phyloP scores from a whole-genome alignment of 2,888 invertebrate species.

The Watsonalla cultraria region DNA sequence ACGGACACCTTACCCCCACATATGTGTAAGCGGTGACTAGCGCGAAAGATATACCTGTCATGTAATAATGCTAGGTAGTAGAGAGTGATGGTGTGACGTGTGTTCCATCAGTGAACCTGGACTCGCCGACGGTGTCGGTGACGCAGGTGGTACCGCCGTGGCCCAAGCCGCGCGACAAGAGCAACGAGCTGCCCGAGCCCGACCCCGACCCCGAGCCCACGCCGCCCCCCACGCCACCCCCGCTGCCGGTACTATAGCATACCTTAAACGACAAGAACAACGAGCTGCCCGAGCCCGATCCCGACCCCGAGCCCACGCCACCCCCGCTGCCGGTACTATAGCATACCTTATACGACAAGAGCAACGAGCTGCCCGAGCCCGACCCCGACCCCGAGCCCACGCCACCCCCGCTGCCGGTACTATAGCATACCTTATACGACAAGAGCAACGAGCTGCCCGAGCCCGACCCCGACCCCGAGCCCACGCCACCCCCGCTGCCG shows the following conservation, averaged over 20 bases:
- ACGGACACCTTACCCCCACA: too few relatives aligned
- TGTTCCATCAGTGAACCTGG: slow-evolving; percentile 57
- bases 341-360: slow-evolving; percentile 45
- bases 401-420: slow-evolving; percentile 51
- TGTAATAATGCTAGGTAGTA: too few relatives aligned
- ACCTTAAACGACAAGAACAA: slow-evolving; percentile 51
- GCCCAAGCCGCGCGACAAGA: slow-evolving; percentile 69
- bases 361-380: slow-evolving; percentile 59
- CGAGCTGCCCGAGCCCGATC: slow-evolving; percentile 66
- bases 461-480: slow-evolving; percentile 65
- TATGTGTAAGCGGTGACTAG: too few relatives aligned
- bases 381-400: slow-evolving; percentile 68
- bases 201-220: slow-evolving; percentile 68
- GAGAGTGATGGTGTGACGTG: too few relatives aligned
- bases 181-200: slow-evolving; percentile 59
- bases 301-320: slow-evolving; percentile 64
- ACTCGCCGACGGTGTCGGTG: slow-evolving; percentile 80
- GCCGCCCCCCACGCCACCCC: slow-evolving; percentile 66
- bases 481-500: slow-evolving; percentile 52
- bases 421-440: slow-evolving; percentile 28
- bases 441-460: slow-evolving; percentile 64
- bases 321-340: slow-evolving; percentile 42
- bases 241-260: slow-evolving; percentile 28
- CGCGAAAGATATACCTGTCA: too few relatives aligned
- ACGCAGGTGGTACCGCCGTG: slow-evolving; percentile 76